Evolutionary conservation across 2,113 vertebrate species (phyloP).

Genomic region (Machaerirhynchus nigripectus): DNA sequence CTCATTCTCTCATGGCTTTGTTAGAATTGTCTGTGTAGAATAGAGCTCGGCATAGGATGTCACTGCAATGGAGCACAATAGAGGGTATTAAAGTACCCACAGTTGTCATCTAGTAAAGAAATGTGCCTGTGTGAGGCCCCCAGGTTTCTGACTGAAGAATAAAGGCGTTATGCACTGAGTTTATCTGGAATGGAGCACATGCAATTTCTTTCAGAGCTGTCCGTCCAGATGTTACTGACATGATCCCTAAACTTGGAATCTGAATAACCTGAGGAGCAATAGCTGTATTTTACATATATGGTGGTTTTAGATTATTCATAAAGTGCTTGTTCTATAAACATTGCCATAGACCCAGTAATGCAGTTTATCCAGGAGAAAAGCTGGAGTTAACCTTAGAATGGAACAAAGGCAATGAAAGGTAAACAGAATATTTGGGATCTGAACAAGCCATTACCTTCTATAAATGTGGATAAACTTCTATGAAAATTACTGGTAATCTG

Average conservation of each 20-base stretch:
- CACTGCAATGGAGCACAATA: background rate
- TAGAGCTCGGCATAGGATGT: background rate
- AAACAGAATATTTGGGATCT: background rate
- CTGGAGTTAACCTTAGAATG: background rate
- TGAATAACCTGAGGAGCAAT: background rate
- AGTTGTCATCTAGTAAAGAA: background rate
- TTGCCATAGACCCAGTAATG: background rate
- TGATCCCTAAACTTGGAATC: background rate
- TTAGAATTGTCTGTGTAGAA: background rate
- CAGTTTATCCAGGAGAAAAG: background rate
- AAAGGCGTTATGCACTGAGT: background rate
- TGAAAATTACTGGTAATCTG: background rate
- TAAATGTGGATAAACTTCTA: background rate
- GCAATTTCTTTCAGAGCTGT: background rate
- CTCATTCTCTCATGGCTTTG: background rate
- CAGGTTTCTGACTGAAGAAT: background rate
- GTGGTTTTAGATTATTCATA: background rate
- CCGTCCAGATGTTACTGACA: background rate
- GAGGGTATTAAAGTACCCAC: background rate
- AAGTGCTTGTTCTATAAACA: background rate
- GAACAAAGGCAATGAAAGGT: background rate
- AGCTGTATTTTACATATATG: background rate
- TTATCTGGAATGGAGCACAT: background rate
- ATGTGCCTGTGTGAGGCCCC: background rate
- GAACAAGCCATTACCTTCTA: background rate